These are phyloP conservation scores for Etheostoma spectabile DNA, from an alignment of 2,113 vertebrate genomes.

Conservation along the genomic window DNA sequence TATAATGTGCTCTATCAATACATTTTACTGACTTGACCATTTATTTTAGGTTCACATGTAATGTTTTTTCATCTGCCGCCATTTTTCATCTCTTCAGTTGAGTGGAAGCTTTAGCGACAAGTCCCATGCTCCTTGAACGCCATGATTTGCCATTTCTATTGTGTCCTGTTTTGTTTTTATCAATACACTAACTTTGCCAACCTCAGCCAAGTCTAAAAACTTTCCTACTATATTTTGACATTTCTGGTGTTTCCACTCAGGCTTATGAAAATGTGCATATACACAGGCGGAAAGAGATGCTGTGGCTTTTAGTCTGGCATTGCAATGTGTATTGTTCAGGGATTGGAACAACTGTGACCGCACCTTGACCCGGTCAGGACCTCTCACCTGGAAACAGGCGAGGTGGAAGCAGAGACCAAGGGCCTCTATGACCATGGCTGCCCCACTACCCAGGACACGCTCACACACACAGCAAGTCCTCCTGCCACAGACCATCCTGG, in stretches of 20 bases:
- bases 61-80: background rate
- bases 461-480: constrained; percentile 92
- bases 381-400: constrained; percentile 97
- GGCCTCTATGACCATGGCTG: constrained; percentile 95
- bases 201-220: background rate
- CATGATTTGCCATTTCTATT: background rate
- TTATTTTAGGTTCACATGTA: background rate
- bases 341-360: constrained; percentile 31
- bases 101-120: background rate
- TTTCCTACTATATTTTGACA: background rate
- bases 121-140: background rate
- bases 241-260: background rate
- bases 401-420: constrained; percentile 98
- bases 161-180: background rate
- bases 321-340: background rate
- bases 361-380: constrained; percentile 23
- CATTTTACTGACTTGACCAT: too few species aligned
- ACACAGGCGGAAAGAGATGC: background rate
- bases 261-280: background rate
- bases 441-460: constrained; percentile 93
- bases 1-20: too few species aligned
- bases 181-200: background rate
- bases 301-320: background rate
- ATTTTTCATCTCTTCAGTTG: background rate
- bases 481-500: constrained; percentile 93